Conservation (phyloP, 1,140 invertebrate genomes). For the Periplaneta americana region DNA sequence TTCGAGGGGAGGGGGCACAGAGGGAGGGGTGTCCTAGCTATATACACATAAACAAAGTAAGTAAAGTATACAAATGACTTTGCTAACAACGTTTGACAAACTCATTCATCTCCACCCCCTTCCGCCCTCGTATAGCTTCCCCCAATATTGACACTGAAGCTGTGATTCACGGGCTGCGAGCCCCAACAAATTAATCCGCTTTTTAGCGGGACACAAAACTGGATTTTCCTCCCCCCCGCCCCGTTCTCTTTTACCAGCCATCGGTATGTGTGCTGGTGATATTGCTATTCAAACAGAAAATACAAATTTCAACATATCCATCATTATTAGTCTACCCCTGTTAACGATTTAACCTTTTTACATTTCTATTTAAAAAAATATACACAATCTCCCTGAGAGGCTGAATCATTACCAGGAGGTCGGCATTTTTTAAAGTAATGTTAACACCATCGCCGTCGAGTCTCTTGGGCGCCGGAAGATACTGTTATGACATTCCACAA, state of each 20-base stretch:
- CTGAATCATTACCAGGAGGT: not conserved
- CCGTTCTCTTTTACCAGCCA: not conserved
- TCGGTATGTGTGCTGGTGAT: not conserved
- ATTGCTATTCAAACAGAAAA: not conserved
- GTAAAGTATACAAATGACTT: slow-evolving; percentile 6
- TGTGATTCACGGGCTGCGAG: not conserved
- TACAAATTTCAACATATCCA: not conserved
- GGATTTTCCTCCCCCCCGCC: not conserved
- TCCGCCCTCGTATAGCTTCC: not conserved
- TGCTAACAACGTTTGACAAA: slow-evolving; percentile 3
- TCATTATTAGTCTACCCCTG: not conserved
- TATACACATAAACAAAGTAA: not conserved
- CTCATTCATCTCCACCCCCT: not conserved
- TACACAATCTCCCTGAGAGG: not conserved
- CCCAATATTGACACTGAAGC: slow-evolving; percentile 6
- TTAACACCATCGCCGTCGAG: not conserved
- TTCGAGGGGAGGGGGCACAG: not conserved
- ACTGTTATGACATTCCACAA: no score
- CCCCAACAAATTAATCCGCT: not conserved
- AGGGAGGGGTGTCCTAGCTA: not conserved
- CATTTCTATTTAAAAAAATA: not conserved
- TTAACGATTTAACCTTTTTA: not conserved
- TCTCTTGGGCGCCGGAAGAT: not conserved
- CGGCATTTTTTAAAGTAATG: not conserved
- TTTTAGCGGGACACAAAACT: not conserved